These are phyloP conservation scores for Paracanthobrama guichenoti DNA, from an alignment of 2,113 vertebrate species.

Conservation along the genomic window DNA sequence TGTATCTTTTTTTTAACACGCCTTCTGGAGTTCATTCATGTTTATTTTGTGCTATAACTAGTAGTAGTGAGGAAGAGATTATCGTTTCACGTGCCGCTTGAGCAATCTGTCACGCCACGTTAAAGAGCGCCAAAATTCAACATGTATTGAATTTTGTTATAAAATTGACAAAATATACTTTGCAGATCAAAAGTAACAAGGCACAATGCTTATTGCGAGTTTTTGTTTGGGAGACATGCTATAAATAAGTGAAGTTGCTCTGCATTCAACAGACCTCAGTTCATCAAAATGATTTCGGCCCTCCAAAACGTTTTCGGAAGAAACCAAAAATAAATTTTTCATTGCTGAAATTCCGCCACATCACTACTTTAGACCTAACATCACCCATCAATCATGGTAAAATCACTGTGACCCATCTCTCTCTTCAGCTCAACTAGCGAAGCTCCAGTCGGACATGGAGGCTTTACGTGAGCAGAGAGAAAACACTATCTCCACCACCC, in stretches of 20 bases:
- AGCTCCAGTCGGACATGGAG: slow-evolving; percentile 90
- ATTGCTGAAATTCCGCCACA: no score
- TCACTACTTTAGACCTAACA: background rate
- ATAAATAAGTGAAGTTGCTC: background rate
- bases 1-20: background rate
- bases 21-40: background rate
- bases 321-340: no score
- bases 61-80: background rate
- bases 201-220: background rate
- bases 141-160: background rate
- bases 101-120: background rate
- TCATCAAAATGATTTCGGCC: no score
- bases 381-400: background rate
- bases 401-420: background rate
- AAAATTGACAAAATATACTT: background rate
- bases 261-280: no score
- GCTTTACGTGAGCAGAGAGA: slow-evolving; percentile 89
- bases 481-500: slow-evolving; percentile 83
- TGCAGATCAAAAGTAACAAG: background rate
- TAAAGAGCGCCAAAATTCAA: background rate
- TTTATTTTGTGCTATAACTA: background rate
- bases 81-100: background rate
- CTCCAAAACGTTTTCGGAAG: no score
- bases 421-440: slow-evolving; percentile 73
- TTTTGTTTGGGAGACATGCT: background rate